These are phyloP conservation scores for Salarias fasciatus DNA, from an alignment of 2,797 vertebrate species.

Conservation along the genomic window DNA sequence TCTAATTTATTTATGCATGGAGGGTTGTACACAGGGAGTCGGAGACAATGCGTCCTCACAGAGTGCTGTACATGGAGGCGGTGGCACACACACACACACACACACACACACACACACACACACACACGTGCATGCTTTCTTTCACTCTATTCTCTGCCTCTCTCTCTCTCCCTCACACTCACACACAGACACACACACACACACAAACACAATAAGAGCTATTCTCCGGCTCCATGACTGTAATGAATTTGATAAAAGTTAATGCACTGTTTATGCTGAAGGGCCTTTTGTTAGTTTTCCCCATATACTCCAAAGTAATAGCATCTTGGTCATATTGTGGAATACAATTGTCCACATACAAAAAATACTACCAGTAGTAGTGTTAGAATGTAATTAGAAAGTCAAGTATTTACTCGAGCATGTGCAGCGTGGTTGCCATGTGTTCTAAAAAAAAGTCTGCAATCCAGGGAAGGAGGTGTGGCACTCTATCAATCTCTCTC, in stretches of 20 bases:
- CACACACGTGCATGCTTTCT: constrained; percentile 43
- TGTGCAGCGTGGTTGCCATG: constrained; percentile 12
- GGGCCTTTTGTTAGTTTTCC: too few relatives aligned
- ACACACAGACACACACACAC: constrained; percentile 32
- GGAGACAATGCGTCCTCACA: constrained; percentile 53
- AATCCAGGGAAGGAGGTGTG: constrained; percentile 27
- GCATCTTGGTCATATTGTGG: too few relatives aligned
- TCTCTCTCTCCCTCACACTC: too few relatives aligned
- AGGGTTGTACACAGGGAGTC: neutral
- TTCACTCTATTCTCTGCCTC: constrained; percentile 21
- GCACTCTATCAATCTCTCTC: too few relatives aligned
- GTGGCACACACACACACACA: constrained; percentile 1
- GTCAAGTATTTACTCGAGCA: neutral
- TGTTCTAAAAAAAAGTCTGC: constrained; percentile 27
- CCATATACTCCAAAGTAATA: too few relatives aligned
- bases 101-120: constrained; percentile 28
- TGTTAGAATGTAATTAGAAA: too few relatives aligned
- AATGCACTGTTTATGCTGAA: constrained; percentile 13
- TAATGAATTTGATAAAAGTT: constrained; percentile 28
- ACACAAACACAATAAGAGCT: constrained; percentile 18
- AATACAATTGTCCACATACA: too few relatives aligned
- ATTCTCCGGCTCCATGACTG: constrained; percentile 31
- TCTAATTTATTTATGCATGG: constrained; percentile 13
- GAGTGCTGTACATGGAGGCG: constrained; percentile 5
- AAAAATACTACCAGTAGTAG: too few relatives aligned